Evolutionary conservation across 2,113 vertebrate genomes (phyloP).

Genomic region (Ancistrus triradiatus): DNA sequence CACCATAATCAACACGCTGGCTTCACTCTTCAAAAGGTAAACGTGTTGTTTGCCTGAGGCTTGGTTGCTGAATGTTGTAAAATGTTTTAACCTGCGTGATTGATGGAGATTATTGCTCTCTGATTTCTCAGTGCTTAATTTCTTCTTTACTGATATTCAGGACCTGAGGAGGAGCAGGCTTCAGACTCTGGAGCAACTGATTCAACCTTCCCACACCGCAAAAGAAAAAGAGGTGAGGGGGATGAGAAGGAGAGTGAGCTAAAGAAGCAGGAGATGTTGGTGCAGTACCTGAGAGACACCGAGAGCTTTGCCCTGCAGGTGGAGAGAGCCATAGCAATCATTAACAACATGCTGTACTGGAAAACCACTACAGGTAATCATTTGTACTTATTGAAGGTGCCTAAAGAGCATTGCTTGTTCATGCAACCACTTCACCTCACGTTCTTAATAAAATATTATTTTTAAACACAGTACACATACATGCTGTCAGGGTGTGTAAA

Average conservation of each 20-base stretch:
- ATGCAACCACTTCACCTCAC: no score
- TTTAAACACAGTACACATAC: no score
- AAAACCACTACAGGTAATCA: constrained; percentile 81
- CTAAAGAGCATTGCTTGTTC: no score
- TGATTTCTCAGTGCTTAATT: no score
- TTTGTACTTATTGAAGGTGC: no score
- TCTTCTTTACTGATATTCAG: constrained; percentile 39
- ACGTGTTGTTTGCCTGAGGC: not conserved
- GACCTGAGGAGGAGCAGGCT: constrained; percentile 57
- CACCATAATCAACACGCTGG: constrained; percentile 70
- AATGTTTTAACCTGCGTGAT: not conserved
- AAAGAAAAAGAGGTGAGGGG: constrained; percentile 38
- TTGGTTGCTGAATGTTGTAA: not conserved
- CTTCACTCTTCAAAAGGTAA: constrained; percentile 82
- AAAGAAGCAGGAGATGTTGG: constrained; percentile 90
- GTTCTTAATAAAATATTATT: no score
- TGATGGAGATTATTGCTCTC: no score
- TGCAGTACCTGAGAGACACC: constrained; percentile 89
- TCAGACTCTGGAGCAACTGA: constrained; percentile 38
- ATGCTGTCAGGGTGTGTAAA: no score
- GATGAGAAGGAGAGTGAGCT: constrained; percentile 61
- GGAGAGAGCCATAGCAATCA: constrained; percentile 78
- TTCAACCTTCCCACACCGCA: constrained; percentile 48
- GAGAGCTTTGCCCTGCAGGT: constrained; percentile 85
- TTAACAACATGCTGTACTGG: constrained; percentile 88